phyloP scores from a whole-genome alignment of 2,888 invertebrate genomes.

The Carabus problematicus region DNA sequence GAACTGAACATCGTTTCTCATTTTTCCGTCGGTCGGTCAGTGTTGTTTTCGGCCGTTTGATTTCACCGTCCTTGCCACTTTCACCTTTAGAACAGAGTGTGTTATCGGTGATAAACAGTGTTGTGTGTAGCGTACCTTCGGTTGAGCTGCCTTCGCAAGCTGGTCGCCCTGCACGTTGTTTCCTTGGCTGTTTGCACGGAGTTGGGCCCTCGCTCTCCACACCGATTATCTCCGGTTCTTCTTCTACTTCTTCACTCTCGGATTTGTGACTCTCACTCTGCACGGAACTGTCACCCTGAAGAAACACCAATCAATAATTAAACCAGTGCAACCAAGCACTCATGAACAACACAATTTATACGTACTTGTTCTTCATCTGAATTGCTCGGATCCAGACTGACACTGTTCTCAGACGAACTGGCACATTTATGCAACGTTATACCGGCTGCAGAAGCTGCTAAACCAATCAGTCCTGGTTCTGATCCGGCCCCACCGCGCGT shows the following conservation, averaged over 20 bases:
- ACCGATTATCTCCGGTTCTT: conserved; percentile 59
- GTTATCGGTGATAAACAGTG: background rate
- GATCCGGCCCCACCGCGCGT: conserved; percentile 69
- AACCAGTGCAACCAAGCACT: background rate
- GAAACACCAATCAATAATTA: conserved; percentile 16
- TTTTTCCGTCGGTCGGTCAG: conserved; percentile 50
- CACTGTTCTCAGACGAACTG: conserved; percentile 80
- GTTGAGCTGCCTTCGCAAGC: conserved; percentile 52
- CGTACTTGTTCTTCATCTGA: conserved; percentile 73
- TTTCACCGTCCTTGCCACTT: conserved; percentile 46
- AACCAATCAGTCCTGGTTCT: conserved; percentile 57
- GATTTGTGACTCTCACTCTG: conserved; percentile 64
- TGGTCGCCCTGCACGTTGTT: conserved; percentile 46
- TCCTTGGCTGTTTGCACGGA: conserved; percentile 63
- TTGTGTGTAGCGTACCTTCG: too few species aligned
- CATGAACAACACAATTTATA: too few species aligned
- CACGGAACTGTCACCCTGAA: conserved; percentile 69
- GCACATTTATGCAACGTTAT: conserved; percentile 62
- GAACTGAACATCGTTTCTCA: conserved; percentile 63
- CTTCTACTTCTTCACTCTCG: conserved; percentile 59
- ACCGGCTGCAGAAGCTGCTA: conserved; percentile 59
- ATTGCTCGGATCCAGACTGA: conserved; percentile 81
- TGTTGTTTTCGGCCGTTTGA: conserved; percentile 46
- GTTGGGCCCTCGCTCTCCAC: conserved; percentile 58
- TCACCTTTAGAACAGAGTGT: conserved; percentile 12